phyloP scores from a whole-genome alignment of 30 jellyfish, hydroid and myxozoan species.

The Aurelia sp. region DNA sequence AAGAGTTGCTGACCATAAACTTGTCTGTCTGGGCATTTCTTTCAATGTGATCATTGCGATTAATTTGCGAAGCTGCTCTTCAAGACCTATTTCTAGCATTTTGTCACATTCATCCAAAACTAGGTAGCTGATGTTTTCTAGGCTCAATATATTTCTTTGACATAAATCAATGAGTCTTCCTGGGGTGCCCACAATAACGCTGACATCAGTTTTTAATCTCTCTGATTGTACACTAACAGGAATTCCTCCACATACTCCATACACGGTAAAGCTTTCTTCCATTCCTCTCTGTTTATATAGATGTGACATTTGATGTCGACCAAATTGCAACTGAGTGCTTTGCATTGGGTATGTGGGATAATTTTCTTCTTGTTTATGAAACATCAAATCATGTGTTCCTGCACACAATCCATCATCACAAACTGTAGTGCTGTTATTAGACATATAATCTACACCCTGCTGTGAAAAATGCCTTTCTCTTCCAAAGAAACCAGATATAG shows the following conservation, averaged over 20 bases:
- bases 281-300: background rate
- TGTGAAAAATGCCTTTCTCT: too few relatives aligned
- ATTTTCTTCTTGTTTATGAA: too few relatives aligned
- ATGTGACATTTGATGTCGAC: background rate
- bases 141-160: constrained; percentile 34
- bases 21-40: constrained; percentile 66
- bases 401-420: background rate
- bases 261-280: background rate
- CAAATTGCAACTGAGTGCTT: too few relatives aligned
- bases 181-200: constrained; percentile 91
- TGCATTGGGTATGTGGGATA: background rate
- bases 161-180: constrained; percentile 89
- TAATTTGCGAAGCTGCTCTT: constrained; percentile 77
- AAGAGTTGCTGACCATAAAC: constrained; percentile 97
- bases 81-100: constrained; percentile 95
- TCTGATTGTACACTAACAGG: constrained; percentile 58
- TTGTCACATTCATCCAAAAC: constrained; percentile 97
- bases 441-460: too few relatives aligned
- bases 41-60: constrained; percentile 54
- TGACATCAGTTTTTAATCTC: constrained; percentile 26
- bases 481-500: too few relatives aligned
- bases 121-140: constrained; percentile 45
- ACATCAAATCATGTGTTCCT: too few relatives aligned
- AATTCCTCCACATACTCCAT: constrained; percentile 91
- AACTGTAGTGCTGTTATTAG: background rate